Evolutionary conservation across 2,113 vertebrate genomes (phyloP), one percentile per base, ranked within the genome.

Genomic region (Platichthys stellatus): DNA sequence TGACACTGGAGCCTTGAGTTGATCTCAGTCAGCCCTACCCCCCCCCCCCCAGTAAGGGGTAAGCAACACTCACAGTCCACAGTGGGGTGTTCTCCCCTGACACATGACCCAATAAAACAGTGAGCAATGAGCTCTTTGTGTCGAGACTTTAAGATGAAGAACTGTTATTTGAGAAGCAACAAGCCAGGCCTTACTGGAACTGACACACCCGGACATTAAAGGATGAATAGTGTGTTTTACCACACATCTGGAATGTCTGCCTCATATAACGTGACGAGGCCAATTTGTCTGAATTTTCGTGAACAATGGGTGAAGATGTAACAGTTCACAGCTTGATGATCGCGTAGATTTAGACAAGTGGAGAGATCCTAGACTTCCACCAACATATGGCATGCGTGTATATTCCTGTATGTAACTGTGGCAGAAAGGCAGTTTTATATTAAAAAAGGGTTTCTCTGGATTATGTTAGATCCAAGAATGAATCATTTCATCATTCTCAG

Each of bases 141-240:
- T 79, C 69, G 10, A 81, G 45, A 65, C 20, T 47, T 65, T 51
- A 49, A 15, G 8, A 64, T 63, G 60, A 66, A 26, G 51, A 61
- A 26, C 0, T 23, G 35, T 67, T 68, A 3, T 71, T 69, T 83
- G 43, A 73, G 62, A 56, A 15, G n/a, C 43, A 66, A 81, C 49
- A 71, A 58, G 59, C 35, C 5, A 2, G 24, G 28, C 47, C 45
- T 76, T 31, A 49, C 53, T 73, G 62, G 15, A 66, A 20, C 21
- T 7, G 69, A 70, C 75, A 77, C 84, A 61, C 53, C 69, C 78
- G 68, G 20, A 61, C 49, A 59, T 69, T 67, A 57, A 65, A 77
- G 45, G 61, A 69, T 60, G 78, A 79, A 78, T 17, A 8, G 35
- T 21, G 24, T 49, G 47, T 57, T 66, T 81, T 79, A 56, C 38